Base-by-base conservation (phyloP, 1,140 invertebrate genomes). In the Bradysia coprophila region DNA sequence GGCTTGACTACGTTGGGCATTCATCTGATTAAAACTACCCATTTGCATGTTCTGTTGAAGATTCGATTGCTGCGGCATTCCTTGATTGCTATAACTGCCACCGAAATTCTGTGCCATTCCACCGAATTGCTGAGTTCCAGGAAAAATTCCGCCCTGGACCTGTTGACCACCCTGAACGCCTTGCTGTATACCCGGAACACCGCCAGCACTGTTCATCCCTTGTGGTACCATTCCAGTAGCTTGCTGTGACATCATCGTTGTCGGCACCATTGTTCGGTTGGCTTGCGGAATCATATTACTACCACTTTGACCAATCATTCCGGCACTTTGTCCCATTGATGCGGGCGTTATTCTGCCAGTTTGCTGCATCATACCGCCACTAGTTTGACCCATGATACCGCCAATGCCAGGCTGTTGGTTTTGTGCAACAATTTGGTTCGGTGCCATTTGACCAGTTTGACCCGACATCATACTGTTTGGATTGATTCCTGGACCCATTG, bases 321-420 rank as follows among this genome's bases (percentile, higher is more conserved):
- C 15, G 15, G 33, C 33, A 36, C 10, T 36, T 36, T 36, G 33
- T 36, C 33, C 33, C 33, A 36, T 36, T 11, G 9, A n/a, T 15
- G 33, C 9, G 10, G 10, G 33, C 10, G 6, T 36, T 16, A 36
- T 36, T 5, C 9, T 36, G 5, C 33, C 15, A 6, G 9, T 9
- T 36, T 9, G 33, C 18, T 10, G 10, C 33, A 36, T 36, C 20
- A 43, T 28, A 23, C 21, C 19, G 34, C 10, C n/a, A 37, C 38
- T 32, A 22, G 42, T 21, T 39, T 48, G 22, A 21, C 20, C 21
- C 23, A 16, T 42, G 4, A 13, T 37, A n/a, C 18, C 18, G 4
- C n/a, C 20, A 64, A 73, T 68, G 8, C 59, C 62, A 8, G 49
- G 49, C 48, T 66, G 64, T 40, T 51, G 61, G 40, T 55, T 60